Conservation (phyloP, 2,113 vertebrate genomes). For the Hippoglossus stenolepis region DNA sequence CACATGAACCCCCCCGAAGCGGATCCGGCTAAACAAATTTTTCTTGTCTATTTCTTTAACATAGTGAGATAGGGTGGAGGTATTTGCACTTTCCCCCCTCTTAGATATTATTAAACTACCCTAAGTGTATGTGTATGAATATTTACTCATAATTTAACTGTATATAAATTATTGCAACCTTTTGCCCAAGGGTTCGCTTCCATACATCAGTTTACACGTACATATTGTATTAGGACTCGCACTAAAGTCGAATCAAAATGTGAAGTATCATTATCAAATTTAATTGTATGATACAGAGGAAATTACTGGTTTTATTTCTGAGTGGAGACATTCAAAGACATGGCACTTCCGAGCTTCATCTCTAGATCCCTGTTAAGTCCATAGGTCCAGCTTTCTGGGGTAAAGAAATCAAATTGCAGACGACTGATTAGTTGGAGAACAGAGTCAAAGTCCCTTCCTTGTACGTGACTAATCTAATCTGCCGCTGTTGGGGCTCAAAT, state of each 20-base stretch:
- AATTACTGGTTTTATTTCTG: too few species aligned
- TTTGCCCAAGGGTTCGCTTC: neutral
- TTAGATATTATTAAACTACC: too few species aligned
- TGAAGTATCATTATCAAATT: too few species aligned
- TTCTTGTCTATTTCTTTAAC: neutral
- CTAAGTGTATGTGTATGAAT: neutral
- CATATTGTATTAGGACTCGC: too few species aligned
- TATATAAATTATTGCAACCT: neutral
- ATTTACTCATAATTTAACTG: too few species aligned
- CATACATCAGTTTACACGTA: too few species aligned
- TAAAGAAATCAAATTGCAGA: slow-evolving; percentile 5
- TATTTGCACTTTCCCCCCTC: neutral
- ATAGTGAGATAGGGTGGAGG: neutral
- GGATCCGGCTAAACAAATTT: neutral
- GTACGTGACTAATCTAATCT: slow-evolving; percentile 3
- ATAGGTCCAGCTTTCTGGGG: neutral
- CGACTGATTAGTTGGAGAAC: slow-evolving; percentile 9
- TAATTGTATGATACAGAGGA: too few species aligned
- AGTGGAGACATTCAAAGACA: too few species aligned
- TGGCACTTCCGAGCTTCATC: neutral
- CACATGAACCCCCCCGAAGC: neutral
- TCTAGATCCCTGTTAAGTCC: neutral
- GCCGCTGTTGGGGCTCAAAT: neutral
- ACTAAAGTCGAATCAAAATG: too few species aligned
- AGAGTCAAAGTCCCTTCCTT: neutral